Conservation (phyloP, 92 coral and sea anemone species). For the Heteractis magnifica region DNA sequence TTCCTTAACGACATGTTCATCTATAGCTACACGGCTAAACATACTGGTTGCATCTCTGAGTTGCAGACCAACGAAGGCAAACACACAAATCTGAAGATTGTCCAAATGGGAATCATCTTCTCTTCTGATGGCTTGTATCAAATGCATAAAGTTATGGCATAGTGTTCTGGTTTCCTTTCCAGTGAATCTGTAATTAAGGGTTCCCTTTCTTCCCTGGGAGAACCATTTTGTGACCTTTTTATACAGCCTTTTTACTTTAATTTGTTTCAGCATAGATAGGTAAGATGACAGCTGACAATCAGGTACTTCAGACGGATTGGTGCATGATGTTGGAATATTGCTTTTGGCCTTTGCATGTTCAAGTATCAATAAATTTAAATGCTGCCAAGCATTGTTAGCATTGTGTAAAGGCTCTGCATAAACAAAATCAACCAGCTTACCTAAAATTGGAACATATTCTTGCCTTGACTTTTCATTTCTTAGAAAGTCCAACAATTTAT, state of each 20-base stretch:
- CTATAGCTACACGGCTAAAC: conserved; percentile 37
- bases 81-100: conserved; percentile 38
- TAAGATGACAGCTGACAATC: conserved; percentile 13
- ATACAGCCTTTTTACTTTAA: conserved; percentile 9
- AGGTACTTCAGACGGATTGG: not conserved
- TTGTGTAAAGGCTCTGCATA: conserved; percentile 57
- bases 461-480: conserved; percentile 47
- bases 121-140: conserved; percentile 35
- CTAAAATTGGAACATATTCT: conserved; percentile 56
- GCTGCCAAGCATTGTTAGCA: conserved; percentile 61
- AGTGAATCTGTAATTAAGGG: conserved; percentile 49
- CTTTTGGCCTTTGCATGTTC: not conserved
- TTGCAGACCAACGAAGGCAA: conserved; percentile 54
- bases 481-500: conserved; percentile 37
- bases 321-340: too few relatives aligned
- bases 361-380: conserved; percentile 42
- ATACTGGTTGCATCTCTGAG: conserved; percentile 62
- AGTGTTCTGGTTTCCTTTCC: conserved; percentile 59
- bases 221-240: conserved; percentile 26
- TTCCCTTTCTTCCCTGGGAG: not conserved
- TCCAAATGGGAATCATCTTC: conserved; percentile 24
- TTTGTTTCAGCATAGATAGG: conserved; percentile 19
- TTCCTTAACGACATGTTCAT: conserved; percentile 4
- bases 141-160: conserved; percentile 63
- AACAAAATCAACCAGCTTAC: conserved; percentile 41